phyloP scores from a whole-genome alignment of 2,113 vertebrate genomes.

The Prinia subflava region DNA sequence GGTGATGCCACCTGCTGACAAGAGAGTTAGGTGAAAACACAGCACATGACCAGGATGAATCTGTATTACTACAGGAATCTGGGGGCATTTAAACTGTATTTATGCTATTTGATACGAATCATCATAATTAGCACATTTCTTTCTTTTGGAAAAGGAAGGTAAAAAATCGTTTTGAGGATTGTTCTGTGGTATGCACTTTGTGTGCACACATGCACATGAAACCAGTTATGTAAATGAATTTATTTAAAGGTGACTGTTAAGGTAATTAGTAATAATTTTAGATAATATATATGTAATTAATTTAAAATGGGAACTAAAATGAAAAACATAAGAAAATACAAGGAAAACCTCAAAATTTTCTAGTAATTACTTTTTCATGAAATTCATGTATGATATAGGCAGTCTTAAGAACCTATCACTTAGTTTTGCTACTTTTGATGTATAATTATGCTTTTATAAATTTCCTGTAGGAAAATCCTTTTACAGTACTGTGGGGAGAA shows the following conservation, averaged over 20 bases:
- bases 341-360: not conserved
- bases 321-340: not conserved
- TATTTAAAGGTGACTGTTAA: not conserved
- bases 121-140: not conserved
- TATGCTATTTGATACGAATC: not conserved
- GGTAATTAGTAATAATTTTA: not conserved
- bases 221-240: not conserved
- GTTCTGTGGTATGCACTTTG: not conserved
- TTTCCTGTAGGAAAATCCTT: not conserved
- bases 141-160: not conserved
- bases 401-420: not conserved
- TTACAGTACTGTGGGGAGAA: not conserved
- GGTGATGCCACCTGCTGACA: not conserved
- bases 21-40: not conserved
- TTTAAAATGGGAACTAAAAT: not conserved
- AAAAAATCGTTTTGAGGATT: not conserved
- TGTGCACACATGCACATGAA: rapidly evolving
- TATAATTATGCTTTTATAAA: not conserved
- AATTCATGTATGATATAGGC: not conserved
- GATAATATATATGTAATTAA: not conserved
- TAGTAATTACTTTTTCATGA: not conserved
- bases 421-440: not conserved
- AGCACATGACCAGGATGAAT: not conserved
- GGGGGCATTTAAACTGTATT: not conserved
- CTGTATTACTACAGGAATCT: not conserved